A percentile compares a stretch with the other conserved stretches of the same genome.
phyloP scores from a whole-genome alignment of 2,888 invertebrate genomes.

The Subacronicta megacephala region DNA sequence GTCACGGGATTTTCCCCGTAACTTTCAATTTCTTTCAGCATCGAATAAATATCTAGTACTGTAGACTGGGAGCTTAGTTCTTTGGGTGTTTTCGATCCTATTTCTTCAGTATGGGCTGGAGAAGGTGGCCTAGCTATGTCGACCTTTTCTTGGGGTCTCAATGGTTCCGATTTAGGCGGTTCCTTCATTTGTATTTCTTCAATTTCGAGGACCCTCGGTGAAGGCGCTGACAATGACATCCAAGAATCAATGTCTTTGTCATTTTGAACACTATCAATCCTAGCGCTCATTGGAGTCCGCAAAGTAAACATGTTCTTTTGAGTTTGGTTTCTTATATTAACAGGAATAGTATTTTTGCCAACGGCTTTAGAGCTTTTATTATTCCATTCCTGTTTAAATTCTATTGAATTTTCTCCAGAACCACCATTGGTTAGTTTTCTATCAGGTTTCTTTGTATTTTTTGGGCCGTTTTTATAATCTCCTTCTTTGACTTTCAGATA shows the following conservation, averaged over 20 bases:
- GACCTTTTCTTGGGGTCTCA: slow-evolving; percentile 37
- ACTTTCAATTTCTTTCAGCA: slow-evolving; percentile 87
- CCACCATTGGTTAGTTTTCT: slow-evolving; percentile 71
- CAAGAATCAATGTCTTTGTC: slow-evolving; percentile 87
- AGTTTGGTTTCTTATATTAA: slow-evolving; percentile 68
- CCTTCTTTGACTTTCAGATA: slow-evolving; percentile 85
- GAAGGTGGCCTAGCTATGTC: slow-evolving; percentile 33
- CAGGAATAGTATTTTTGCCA: slow-evolving; percentile 60
- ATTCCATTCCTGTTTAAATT: slow-evolving; percentile 76
- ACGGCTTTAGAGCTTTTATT: slow-evolving; percentile 67
- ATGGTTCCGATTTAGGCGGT: slow-evolving; percentile 33
- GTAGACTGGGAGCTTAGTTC: slow-evolving; percentile 78
- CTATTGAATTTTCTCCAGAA: slow-evolving; percentile 60
- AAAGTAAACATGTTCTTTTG: slow-evolving; percentile 73
- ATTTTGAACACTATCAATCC: slow-evolving; percentile 80
- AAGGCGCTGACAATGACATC: slow-evolving; percentile 84
- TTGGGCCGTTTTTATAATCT: slow-evolving; percentile 69
- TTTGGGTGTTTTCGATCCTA: slow-evolving; percentile 60
- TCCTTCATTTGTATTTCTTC: slow-evolving; percentile 57
- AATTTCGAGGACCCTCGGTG: slow-evolving; percentile 73
- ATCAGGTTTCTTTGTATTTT: slow-evolving; percentile 70
- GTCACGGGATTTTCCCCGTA: slow-evolving; percentile 82
- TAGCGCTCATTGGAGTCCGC: slow-evolving; percentile 76
- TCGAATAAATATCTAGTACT: slow-evolving; percentile 86
- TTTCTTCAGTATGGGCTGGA: slow-evolving; percentile 34